Percentiles rank a stretch among this genome's conserved stretches.
Evolutionary conservation across 2,113 vertebrate genomes (phyloP).

Genomic region (Condylura cristata): DNA sequence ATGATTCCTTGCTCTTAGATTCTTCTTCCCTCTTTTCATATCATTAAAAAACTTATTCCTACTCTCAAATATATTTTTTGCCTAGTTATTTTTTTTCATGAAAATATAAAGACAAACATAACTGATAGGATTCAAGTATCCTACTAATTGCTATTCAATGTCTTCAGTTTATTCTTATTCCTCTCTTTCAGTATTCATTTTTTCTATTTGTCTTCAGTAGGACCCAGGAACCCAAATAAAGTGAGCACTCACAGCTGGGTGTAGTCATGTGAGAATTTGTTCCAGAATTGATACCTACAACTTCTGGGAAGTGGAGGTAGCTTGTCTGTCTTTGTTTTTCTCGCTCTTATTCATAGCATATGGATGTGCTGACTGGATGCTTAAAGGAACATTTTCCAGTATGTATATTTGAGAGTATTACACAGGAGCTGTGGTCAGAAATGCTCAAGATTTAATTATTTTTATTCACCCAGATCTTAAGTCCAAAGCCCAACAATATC

Average conservation of each 20-base stretch:
- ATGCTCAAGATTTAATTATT: background rate
- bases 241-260: background rate
- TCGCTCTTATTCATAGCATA: background rate
- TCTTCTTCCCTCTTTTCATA: constrained; percentile 44
- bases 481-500: background rate
- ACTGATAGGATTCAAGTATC: background rate
- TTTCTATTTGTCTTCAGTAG: background rate
- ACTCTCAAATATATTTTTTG: constrained; percentile 46
- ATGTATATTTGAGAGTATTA: background rate
- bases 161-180: background rate
- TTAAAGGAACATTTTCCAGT: background rate
- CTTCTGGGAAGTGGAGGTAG: background rate
- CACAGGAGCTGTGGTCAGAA: background rate
- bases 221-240: background rate
- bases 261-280: background rate
- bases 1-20: constrained; percentile 37
- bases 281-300: background rate
- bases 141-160: background rate
- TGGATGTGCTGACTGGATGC: background rate
- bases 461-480: background rate
- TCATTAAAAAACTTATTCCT: constrained; percentile 63
- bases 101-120: constrained; percentile 40
- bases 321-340: background rate
- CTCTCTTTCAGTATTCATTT: background rate
- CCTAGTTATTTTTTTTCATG: constrained; percentile 30